Conservation (phyloP, 2,797 vertebrate species). For the Xiphophorus birchmanni region DNA sequence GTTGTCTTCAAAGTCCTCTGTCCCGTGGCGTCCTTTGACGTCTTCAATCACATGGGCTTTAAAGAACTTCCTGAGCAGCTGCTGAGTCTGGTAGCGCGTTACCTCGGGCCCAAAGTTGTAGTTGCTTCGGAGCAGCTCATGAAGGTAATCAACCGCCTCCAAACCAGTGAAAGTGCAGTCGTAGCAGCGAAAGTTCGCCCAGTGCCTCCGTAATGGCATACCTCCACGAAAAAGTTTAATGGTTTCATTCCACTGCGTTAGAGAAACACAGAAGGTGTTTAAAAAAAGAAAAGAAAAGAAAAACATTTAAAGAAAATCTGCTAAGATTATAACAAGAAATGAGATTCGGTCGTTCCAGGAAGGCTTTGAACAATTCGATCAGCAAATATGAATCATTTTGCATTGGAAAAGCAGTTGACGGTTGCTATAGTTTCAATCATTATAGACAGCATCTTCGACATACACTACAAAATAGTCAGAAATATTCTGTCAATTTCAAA, state of each 20-base stretch:
- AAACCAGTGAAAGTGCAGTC: conserved; percentile 90
- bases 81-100: conserved; percentile 90
- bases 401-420: not conserved
- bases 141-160: conserved; percentile 89
- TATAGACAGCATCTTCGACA: not conserved
- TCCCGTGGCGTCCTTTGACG: conserved; percentile 91
- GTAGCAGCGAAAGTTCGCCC: conserved; percentile 89
- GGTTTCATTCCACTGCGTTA: conserved; percentile 93
- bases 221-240: conserved; percentile 90
- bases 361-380: not conserved
- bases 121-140: conserved; percentile 85
- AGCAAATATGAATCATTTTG: too few species aligned
- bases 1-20: conserved; percentile 93
- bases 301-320: not conserved
- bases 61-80: conserved; percentile 92
- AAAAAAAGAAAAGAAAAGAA: too few species aligned
- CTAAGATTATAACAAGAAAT: not conserved
- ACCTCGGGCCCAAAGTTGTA: conserved; percentile 96
- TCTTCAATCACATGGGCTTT: conserved; percentile 97
- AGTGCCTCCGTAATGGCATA: conserved; percentile 90
- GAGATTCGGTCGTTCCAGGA: not conserved
- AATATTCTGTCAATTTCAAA: not conserved
- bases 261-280: conserved; percentile 14
- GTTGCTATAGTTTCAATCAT: not conserved
- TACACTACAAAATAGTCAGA: not conserved